Percentiles rank a stretch among this genome's conserved stretches.
phyloP scores from a whole-genome alignment of 2,113 vertebrate genomes.

The Gambusia holbrooki region DNA sequence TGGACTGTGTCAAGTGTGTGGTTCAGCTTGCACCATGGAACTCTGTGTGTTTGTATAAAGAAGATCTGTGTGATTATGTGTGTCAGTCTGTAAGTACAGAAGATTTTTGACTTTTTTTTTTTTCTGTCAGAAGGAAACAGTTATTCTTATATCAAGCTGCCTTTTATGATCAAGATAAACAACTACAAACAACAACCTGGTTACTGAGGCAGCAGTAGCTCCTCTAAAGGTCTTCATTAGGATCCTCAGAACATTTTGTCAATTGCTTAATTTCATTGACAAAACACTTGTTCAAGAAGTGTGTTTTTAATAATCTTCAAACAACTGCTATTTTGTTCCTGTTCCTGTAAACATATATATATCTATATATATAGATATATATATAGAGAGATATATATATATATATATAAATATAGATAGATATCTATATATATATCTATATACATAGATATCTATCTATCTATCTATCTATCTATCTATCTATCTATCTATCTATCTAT shows the following conservation, averaged over 20 bases:
- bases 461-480: no score
- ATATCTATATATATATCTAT: no score
- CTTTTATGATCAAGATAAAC: background rate
- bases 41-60: conserved; percentile 12
- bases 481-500: no score
- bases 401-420: no score
- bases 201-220: background rate
- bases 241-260: background rate
- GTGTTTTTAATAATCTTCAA: no score
- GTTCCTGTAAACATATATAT: no score
- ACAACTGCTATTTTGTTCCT: no score
- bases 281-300: no score
- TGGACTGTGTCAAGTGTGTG: conserved; percentile 71
- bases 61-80: conserved; percentile 17
- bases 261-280: background rate
- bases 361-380: no score
- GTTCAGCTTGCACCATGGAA: conserved; percentile 34
- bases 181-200: background rate
- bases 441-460: no score
- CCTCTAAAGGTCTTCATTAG: background rate
- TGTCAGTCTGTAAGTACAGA: conserved; percentile 25
- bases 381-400: no score
- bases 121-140: background rate
- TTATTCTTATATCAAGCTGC: conserved; percentile 18
- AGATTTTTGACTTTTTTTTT: background rate